Percentiles rank a stretch among this genome's conserved stretches.
These are phyloP conservation scores for Notarius quadriscutis DNA, from an alignment of 2,113 vertebrate species.

Conservation along the genomic window DNA sequence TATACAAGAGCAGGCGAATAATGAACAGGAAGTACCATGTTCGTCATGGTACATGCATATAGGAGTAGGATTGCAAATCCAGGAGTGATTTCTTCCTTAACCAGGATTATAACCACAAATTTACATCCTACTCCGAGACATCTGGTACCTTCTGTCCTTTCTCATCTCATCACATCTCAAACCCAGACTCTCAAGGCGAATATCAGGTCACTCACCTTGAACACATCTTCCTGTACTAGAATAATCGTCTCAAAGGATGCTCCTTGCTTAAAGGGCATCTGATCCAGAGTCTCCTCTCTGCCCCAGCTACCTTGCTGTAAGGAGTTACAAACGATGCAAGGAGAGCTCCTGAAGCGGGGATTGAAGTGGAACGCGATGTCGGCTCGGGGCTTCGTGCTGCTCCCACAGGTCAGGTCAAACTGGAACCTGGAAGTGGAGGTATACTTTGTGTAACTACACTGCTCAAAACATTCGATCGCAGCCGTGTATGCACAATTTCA, in stretches of 20 bases:
- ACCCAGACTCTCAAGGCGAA: background rate
- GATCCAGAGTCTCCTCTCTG: constrained; percentile 81
- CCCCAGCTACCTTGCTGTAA: constrained; percentile 85
- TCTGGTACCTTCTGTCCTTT: background rate
- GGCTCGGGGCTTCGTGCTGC: constrained; percentile 84
- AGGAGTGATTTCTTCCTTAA: background rate
- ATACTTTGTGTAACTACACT: background rate
- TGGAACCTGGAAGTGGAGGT: constrained; percentile 80
- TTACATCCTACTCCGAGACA: background rate
- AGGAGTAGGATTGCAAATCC: background rate
- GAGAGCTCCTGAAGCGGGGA: constrained; percentile 81
- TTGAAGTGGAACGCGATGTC: constrained; percentile 92
- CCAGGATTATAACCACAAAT: background rate
- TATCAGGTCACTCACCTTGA: constrained; percentile 79
- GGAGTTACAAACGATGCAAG: constrained; percentile 85
- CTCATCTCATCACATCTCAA: background rate
- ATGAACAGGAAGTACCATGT: background rate
- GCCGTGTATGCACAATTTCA: background rate
- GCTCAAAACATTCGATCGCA: background rate
- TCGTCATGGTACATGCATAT: background rate
- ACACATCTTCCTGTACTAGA: constrained; percentile 80
- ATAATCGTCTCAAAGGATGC: constrained; percentile 87
- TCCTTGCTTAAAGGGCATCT: constrained; percentile 85
- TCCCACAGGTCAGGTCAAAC: constrained; percentile 89
- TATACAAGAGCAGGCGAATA: background rate